These are phyloP conservation scores for Amiota mariae DNA, from an alignment of 2,888 invertebrate species.

Conservation along the genomic window DNA sequence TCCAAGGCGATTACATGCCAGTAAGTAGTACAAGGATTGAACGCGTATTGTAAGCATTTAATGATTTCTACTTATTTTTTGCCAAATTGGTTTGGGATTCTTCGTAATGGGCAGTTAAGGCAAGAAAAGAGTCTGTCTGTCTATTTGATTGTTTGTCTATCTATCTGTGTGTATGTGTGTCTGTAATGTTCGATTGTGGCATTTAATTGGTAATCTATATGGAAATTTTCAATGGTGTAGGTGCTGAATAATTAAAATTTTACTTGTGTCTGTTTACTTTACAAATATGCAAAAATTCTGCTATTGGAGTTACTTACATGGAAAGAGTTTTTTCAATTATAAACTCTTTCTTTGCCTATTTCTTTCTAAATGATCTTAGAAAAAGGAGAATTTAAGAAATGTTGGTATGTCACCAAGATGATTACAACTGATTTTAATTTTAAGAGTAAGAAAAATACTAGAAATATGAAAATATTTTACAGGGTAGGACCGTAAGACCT, in stretches of 20 bases:
- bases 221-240: conserved; percentile 52
- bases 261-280: conserved; percentile 33
- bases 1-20: conserved; percentile 56
- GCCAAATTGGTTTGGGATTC: conserved; percentile 45
- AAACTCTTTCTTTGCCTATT: no score
- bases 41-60: conserved; percentile 47
- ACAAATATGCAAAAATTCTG: neutral
- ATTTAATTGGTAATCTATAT: conserved; percentile 61
- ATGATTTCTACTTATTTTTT: conserved; percentile 61
- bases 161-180: no score
- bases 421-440: no score
- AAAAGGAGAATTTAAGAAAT: no score
- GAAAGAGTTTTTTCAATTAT: no score
- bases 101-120: conserved; percentile 42
- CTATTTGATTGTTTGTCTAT: conserved; percentile 47
- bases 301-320: no score
- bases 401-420: no score
- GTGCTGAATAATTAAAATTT: conserved; percentile 42
- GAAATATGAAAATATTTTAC: no score
- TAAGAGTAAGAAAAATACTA: no score
- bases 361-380: no score
- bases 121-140: conserved; percentile 32
- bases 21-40: conserved; percentile 63
- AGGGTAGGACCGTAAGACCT: no score
- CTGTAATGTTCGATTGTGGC: conserved; percentile 39